A percentile compares a stretch with the other conserved stretches of the same genome.
Conservation (phyloP, 2,888 invertebrate species). For the Tipula vernalis region DNA sequence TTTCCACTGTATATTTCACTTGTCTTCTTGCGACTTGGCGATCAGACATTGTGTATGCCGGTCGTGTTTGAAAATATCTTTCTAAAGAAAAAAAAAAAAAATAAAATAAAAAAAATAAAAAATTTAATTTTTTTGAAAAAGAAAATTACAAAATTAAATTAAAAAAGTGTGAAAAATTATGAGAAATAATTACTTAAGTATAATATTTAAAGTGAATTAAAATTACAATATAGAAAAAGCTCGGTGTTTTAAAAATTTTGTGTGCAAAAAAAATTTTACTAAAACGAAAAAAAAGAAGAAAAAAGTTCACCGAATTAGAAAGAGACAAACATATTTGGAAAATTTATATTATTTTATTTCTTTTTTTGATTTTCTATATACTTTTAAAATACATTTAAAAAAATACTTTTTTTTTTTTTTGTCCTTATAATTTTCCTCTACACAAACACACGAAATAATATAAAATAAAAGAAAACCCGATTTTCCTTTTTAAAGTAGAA, state of each 20-base stretch:
- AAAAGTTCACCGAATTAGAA: neutral
- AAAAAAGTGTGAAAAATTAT: neutral
- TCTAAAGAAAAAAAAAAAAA: conserved; percentile 10
- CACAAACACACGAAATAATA: neutral
- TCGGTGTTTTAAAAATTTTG: neutral
- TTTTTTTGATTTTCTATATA: neutral
- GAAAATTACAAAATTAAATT: neutral
- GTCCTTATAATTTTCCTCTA: neutral
- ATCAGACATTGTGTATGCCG: conserved; percentile 19
- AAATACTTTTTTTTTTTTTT: no score
- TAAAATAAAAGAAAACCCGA: neutral
- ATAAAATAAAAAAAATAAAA: neutral
- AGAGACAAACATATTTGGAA: conserved; percentile 4
- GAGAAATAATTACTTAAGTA: neutral
- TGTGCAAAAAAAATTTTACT: neutral
- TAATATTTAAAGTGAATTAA: conserved; percentile 6
- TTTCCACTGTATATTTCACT: neutral
- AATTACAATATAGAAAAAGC: neutral
- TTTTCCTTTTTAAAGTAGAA: neutral
- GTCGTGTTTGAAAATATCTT: conserved; percentile 16
- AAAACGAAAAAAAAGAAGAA: neutral
- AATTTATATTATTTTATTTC: neutral
- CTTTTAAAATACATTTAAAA: neutral
- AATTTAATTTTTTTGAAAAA: neutral
- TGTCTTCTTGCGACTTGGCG: conserved; percentile 18